Conservation (phyloP, 2,888 invertebrate genomes). For the Emmelina monodactyla region DNA sequence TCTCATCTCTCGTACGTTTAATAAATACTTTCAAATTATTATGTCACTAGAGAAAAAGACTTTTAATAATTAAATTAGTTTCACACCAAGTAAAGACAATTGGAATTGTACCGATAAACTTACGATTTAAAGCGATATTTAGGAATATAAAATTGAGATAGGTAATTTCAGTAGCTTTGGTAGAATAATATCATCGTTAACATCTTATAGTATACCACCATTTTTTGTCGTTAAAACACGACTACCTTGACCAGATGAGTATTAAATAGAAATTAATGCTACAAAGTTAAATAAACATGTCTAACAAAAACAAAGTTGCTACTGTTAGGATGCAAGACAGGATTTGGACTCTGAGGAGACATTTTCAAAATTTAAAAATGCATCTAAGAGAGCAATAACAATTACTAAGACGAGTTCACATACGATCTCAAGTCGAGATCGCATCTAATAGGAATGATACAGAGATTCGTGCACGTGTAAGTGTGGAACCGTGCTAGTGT, state of each 20-base stretch:
- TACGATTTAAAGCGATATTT: conserved; percentile 63
- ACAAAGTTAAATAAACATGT: background rate
- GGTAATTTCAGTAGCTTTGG: conserved; percentile 63
- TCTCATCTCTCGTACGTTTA: conserved; percentile 32
- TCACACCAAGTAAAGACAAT: conserved; percentile 50
- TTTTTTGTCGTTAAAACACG: background rate
- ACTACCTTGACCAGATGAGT: conserved; percentile 26
- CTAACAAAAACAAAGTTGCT: too few species aligned
- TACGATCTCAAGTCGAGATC: background rate
- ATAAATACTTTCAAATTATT: conserved; percentile 28
- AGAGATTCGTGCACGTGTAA: conserved; percentile 49
- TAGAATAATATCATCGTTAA: conserved; percentile 45
- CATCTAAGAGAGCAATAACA: conserved; percentile 38
- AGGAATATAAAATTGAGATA: conserved; percentile 62
- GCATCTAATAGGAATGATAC: conserved; percentile 20
- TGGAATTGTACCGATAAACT: conserved; percentile 61
- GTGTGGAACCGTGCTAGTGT: conserved; percentile 60
- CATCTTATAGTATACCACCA: background rate
- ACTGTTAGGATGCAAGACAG: too few species aligned
- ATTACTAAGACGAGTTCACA: background rate
- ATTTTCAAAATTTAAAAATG: conserved; percentile 12
- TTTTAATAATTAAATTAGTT: conserved; percentile 41
- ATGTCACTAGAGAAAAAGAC: conserved; percentile 27
- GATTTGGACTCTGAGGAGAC: background rate
- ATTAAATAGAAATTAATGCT: conserved; percentile 21